These are phyloP conservation scores for Percopsis omiscomaycus DNA, from an alignment of 2,797 vertebrate genomes.

Conservation along the genomic window DNA sequence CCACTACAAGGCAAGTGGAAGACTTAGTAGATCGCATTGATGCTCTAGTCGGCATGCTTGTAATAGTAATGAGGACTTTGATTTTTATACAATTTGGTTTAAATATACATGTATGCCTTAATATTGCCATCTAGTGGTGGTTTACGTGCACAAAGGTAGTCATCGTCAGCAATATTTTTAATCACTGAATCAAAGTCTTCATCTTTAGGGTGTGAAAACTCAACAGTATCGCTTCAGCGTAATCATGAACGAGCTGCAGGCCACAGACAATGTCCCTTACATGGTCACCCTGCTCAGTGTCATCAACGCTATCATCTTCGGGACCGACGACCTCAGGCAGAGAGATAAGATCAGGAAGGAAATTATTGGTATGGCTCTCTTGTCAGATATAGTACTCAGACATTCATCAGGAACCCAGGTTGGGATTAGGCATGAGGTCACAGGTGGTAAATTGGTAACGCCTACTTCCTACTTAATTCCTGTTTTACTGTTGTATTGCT, in stretches of 20 bases:
- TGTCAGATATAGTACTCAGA: not conserved
- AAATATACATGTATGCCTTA: not conserved
- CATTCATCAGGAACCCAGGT: slow-evolving; percentile 7
- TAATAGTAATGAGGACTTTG: not conserved
- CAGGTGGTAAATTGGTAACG: slow-evolving; percentile 4
- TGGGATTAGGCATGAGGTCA: too few species aligned
- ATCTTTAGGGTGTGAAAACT: slow-evolving; percentile 83
- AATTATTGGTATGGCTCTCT: slow-evolving; percentile 85
- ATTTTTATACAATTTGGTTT: not conserved
- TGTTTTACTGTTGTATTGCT: too few species aligned
- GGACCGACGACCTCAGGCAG: slow-evolving; percentile 84
- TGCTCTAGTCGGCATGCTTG: not conserved
- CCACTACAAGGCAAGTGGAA: slow-evolving; percentile 90
- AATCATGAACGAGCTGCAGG: slow-evolving; percentile 90
- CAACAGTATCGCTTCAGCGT: slow-evolving; percentile 97
- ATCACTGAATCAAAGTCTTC: slow-evolving; percentile 16
- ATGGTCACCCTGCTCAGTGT: slow-evolving; percentile 92
- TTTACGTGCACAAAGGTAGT: not conserved
- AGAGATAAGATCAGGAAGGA: slow-evolving; percentile 91
- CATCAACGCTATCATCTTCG: slow-evolving; percentile 93
- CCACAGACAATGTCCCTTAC: slow-evolving; percentile 90
- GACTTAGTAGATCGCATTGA: not conserved
- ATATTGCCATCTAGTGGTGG: slow-evolving; percentile 40
- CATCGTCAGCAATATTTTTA: not conserved
- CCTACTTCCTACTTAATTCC: too few species aligned